Percentiles rank a stretch among this genome's conserved stretches.
Conservation (phyloP, 2,797 vertebrate species). For the Tiaroga cobitis region DNA sequence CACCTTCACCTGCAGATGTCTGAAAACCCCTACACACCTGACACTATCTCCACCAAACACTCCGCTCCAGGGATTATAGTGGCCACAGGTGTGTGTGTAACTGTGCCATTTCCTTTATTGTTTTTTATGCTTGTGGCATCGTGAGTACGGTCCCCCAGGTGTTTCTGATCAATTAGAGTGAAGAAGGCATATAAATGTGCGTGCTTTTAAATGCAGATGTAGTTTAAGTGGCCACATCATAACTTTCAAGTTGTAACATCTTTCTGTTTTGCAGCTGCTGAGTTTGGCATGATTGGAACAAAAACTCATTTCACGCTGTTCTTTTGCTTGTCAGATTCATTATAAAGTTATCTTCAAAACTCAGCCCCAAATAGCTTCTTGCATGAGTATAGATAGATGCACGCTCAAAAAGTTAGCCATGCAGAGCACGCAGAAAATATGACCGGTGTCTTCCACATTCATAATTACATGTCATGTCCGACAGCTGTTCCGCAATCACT, state of each 20-base stretch:
- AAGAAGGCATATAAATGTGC: not conserved
- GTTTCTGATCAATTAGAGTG: constrained; percentile 21
- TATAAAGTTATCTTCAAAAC: constrained; percentile 44
- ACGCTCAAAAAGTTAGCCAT: constrained; percentile 43
- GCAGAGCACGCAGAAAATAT: constrained; percentile 45
- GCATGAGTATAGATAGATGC: constrained; percentile 32
- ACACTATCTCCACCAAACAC: constrained; percentile 92
- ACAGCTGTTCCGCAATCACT: constrained; percentile 48
- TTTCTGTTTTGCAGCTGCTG: constrained; percentile 2
- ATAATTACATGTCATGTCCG: constrained; percentile 52
- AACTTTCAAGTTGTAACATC: constrained; percentile 8
- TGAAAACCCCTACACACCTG: constrained; percentile 94
- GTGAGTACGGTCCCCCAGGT: not conserved
- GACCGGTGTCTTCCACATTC: constrained; percentile 45
- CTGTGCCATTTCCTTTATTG: constrained; percentile 9
- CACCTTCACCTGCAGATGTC: constrained; percentile 94
- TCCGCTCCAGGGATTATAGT: constrained; percentile 92
- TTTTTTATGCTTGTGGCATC: not conserved
- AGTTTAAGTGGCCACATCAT: constrained; percentile 7
- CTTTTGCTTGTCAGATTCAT: constrained; percentile 38
- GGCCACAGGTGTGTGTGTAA: constrained; percentile 85
- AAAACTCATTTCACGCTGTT: constrained; percentile 36
- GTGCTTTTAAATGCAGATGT: constrained; percentile 25
- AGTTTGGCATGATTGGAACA: constrained; percentile 29
- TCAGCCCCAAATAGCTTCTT: constrained; percentile 7